Conservation (phyloP, 1,140 invertebrate species). For the Drosophila nannoptera region DNA sequence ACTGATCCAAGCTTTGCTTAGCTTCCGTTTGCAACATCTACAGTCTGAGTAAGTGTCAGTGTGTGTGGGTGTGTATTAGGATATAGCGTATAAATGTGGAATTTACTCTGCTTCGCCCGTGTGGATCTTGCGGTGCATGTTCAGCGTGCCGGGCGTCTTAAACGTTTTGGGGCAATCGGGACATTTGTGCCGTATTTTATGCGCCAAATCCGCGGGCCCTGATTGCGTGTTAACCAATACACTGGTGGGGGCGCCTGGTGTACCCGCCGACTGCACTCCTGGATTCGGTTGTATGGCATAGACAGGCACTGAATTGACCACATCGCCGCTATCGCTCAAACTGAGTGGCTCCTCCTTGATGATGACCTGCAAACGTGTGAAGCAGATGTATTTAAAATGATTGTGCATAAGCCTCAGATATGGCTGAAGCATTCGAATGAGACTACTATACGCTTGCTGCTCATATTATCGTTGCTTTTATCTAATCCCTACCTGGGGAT, state of each 20-base stretch:
- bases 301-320: constrained; percentile 68
- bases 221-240: constrained; percentile 72
- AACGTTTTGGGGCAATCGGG: constrained; percentile 77
- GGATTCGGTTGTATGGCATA: constrained; percentile 77
- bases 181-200: constrained; percentile 78
- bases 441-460: not conserved
- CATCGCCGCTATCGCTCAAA: constrained; percentile 66
- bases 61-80: not conserved
- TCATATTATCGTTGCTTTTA: not conserved
- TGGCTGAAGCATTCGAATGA: not conserved
- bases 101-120: constrained; percentile 79
- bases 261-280: constrained; percentile 27
- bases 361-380: constrained; percentile 56
- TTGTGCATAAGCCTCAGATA: not conserved
- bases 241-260: constrained; percentile 50
- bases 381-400: constrained; percentile 7
- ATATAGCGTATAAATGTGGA: constrained; percentile 34
- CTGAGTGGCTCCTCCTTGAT: constrained; percentile 74
- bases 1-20: too few species aligned
- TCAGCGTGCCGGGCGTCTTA: constrained; percentile 75
- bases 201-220: constrained; percentile 58
- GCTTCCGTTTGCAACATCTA: constrained; percentile 3
- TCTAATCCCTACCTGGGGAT: constrained; percentile 53
- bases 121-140: constrained; percentile 77
- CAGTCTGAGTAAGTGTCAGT: not conserved